Conservation (phyloP, 2,113 vertebrate species). For the Dinomys branickii region DNA sequence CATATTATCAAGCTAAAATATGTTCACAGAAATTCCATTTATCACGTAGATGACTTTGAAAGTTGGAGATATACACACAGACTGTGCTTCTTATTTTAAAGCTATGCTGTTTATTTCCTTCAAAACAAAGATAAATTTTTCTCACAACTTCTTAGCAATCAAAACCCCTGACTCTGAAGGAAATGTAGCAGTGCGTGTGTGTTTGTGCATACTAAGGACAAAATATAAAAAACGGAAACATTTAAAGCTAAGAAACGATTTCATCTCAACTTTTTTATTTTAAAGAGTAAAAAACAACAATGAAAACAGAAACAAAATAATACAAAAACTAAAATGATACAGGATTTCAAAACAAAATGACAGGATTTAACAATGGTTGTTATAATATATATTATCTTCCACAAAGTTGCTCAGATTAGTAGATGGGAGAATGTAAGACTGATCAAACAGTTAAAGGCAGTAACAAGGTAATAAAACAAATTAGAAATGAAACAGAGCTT, state of each 20-base stretch:
- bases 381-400: too few relatives aligned
- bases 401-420: too few relatives aligned
- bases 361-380: too few relatives aligned
- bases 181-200: background rate
- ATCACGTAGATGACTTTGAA: background rate
- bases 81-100: background rate
- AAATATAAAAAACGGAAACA: background rate
- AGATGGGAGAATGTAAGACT: too few relatives aligned
- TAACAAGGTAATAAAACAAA: too few relatives aligned
- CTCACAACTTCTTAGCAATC: background rate
- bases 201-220: background rate
- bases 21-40: background rate
- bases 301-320: too few relatives aligned
- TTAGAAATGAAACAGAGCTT: too few relatives aligned
- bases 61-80: background rate
- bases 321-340: too few relatives aligned
- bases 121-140: background rate
- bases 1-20: background rate
- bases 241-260: background rate
- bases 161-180: background rate
- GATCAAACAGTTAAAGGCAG: too few relatives aligned
- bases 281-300: too few relatives aligned
- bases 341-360: too few relatives aligned
- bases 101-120: background rate
- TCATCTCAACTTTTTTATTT: background rate